phyloP scores from a whole-genome alignment of 2,888 invertebrate genomes.

The Brenthis daphne region DNA sequence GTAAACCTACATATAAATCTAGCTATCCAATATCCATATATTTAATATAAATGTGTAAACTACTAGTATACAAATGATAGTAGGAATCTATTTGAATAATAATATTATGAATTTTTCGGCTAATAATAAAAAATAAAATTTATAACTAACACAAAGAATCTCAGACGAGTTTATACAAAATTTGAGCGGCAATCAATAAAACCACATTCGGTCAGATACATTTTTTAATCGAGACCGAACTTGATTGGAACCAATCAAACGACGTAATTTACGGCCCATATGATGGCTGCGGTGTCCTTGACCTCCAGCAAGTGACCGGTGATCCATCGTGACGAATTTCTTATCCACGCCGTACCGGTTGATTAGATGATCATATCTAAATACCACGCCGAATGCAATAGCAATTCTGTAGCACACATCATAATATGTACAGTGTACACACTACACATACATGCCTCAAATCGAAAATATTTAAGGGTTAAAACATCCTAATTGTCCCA shows the following conservation, averaged over 20 bases:
- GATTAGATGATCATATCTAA: conserved; percentile 55
- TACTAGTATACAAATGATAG: not conserved
- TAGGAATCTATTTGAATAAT: not conserved
- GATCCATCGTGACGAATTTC: conserved; percentile 74
- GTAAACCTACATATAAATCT: no score
- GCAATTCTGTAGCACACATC: conserved; percentile 35
- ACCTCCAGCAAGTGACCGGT: conserved; percentile 54
- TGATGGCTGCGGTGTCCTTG: conserved; percentile 61
- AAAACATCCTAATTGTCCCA: no score
- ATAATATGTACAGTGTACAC: not conserved
- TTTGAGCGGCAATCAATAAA: conserved; percentile 55
- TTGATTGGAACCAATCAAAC: conserved; percentile 79
- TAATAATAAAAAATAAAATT: conserved; percentile 9
- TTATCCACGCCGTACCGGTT: conserved; percentile 68
- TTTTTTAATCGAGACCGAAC: conserved; percentile 67
- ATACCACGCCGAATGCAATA: conserved; percentile 56
- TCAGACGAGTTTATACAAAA: conserved; percentile 43
- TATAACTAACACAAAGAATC: conserved; percentile 16
- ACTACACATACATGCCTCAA: no score
- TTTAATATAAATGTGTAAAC: not conserved
- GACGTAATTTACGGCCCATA: conserved; percentile 69
- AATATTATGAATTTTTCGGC: not conserved
- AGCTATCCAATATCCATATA: no score
- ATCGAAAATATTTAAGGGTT: no score
- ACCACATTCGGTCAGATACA: conserved; percentile 55